phyloP scores from a whole-genome alignment of 2,113 vertebrate species.

The Pachyramphus minor region DNA sequence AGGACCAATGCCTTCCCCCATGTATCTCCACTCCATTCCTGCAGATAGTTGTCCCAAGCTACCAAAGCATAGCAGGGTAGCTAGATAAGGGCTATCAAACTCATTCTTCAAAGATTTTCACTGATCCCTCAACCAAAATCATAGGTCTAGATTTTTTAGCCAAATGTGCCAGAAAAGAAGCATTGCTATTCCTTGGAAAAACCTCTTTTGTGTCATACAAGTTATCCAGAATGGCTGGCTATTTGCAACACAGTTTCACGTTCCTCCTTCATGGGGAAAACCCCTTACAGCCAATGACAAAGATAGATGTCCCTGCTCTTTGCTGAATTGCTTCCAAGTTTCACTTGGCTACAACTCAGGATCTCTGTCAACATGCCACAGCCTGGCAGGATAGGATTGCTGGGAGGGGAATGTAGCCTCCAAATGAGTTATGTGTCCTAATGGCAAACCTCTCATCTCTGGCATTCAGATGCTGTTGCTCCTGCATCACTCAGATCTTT shows the following conservation, averaged over 20 bases:
- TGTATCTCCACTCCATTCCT: not conserved
- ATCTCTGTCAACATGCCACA: not conserved
- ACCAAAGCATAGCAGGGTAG: not conserved
- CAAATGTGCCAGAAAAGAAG: not conserved
- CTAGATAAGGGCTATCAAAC: not conserved
- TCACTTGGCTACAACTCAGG: not conserved
- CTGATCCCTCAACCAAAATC: not conserved
- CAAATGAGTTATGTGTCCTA: not conserved
- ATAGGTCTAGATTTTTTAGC: not conserved
- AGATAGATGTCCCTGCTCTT: not conserved
- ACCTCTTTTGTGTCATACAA: not conserved
- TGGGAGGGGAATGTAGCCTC: not conserved
- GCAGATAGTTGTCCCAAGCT: not conserved
- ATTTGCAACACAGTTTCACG: not conserved
- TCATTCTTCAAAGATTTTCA: not conserved
- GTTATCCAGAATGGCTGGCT: not conserved
- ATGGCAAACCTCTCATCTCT: not conserved
- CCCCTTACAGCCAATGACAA: not conserved
- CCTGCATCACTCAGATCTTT: not conserved
- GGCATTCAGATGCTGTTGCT: not conserved
- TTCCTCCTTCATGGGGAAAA: not conserved
- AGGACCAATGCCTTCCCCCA: not conserved
- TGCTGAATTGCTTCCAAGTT: not conserved
- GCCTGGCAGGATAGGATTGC: not conserved
- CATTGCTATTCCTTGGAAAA: not conserved